Base-by-base conservation (phyloP, 2,797 vertebrate species). In the Borostomias antarcticus region DNA sequence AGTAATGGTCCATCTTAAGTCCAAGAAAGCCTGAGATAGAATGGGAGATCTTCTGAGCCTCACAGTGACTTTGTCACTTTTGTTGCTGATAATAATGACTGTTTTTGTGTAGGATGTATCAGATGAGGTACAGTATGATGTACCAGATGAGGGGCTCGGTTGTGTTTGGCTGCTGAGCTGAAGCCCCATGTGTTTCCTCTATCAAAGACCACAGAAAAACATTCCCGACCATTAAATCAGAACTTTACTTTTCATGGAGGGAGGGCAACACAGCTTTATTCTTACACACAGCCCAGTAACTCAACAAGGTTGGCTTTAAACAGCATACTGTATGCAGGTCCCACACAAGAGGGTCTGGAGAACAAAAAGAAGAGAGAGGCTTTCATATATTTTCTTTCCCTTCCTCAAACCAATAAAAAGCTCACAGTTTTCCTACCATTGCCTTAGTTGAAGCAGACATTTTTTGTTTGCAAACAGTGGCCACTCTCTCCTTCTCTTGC, bases 51-150 rank as follows among this genome's bases (percentile, higher is more conserved):
- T 30, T 17, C 52, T 30, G 70, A n/a, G n/a, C n/a, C n/a, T n/a
- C n/a, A n/a, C n/a, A n/a, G n/a, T n/a, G n/a, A n/a, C n/a, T 76
- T 72, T 76, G 23, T 62, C 70, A 50, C 59, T 66, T 40, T 35
- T 73, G 70, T 54, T 29, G 40, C 66, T 25, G 58, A 8, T 26
- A 7, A 28, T 13, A 35, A 5, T 78, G 30, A n/a, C 21, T 62
- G 30, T 74, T 64, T 68, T 75, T 78, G 53, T 32, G 47, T 64
- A 80, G 10, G 57, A 19, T 57, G 47, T 37, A 57, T 11, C 28
- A 29, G 52, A 35, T 21, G 23, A 37, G 19, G 30, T n/a, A n/a
- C n/a, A n/a, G 47, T 64, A 80, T 40, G 57, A 19, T 57, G 47
- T 37, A 57, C 19, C 28, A 29, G 52, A 35, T 21, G 23, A 37